Percentiles rank a stretch among this genome's conserved stretches.
Conservation (phyloP, 2,797 vertebrate species). For the Acanthurus tractus region DNA sequence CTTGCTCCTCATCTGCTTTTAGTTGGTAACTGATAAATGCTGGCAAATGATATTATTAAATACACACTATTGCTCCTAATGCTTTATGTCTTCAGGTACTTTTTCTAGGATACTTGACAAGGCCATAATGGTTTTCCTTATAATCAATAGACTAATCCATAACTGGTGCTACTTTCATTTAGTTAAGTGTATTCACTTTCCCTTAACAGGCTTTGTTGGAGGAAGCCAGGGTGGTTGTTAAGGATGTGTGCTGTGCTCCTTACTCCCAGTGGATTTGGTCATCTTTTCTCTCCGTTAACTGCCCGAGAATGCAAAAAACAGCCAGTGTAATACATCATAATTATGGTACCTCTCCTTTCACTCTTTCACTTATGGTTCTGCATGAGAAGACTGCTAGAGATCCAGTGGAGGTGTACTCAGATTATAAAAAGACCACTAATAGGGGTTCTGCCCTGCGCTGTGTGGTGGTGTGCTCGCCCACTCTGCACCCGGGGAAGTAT, state of each 20-base stretch:
- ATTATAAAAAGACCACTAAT: conserved; percentile 60
- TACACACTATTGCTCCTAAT: not conserved
- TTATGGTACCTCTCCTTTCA: conserved; percentile 37
- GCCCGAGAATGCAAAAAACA: conserved; percentile 30
- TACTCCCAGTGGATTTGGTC: conserved; percentile 39
- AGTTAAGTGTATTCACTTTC: conserved; percentile 43
- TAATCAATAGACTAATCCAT: conserved; percentile 54
- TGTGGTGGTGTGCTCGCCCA: conserved; percentile 21
- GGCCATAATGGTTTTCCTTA: conserved; percentile 27
- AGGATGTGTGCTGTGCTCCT: conserved; percentile 35
- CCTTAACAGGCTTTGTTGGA: conserved; percentile 41
- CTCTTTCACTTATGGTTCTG: conserved; percentile 35
- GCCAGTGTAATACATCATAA: conserved; percentile 58
- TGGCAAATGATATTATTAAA: too few species aligned
- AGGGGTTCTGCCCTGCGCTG: conserved; percentile 54
- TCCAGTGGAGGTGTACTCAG: conserved; percentile 37
- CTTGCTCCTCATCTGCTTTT: conserved; percentile 20
- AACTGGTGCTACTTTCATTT: conserved; percentile 55
- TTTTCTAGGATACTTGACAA: conserved; percentile 15
- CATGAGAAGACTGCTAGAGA: conserved; percentile 36
- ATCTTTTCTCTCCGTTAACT: conserved; percentile 47
- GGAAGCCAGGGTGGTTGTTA: conserved; percentile 43
- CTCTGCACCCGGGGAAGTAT: conserved; percentile 33
- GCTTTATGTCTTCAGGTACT: conserved; percentile 14
- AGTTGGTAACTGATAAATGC: not conserved